These are phyloP conservation scores for Pemphredon lugubris DNA, from an alignment of 2,888 invertebrate species.

Conservation along the genomic window DNA sequence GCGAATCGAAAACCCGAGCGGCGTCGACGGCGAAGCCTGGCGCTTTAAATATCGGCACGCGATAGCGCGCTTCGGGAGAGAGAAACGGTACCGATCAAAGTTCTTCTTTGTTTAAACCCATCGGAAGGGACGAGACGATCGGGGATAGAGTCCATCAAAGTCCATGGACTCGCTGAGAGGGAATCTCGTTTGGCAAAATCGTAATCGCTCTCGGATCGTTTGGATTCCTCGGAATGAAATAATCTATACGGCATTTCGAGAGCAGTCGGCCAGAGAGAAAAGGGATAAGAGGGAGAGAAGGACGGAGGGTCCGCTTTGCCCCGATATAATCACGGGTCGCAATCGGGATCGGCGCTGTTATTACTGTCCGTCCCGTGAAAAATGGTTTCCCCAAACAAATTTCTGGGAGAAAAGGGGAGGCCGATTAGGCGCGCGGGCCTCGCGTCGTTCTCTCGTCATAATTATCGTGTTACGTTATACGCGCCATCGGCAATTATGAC, in stretches of 20 bases:
- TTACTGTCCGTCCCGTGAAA: slow-evolving; percentile 75
- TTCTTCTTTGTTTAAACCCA: too few species aligned
- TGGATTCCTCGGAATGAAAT: slow-evolving; percentile 58
- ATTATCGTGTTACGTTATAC: slow-evolving; percentile 74
- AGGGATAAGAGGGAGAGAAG: slow-evolving; percentile 4
- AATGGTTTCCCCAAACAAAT: slow-evolving; percentile 79
- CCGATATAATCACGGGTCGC: slow-evolving; percentile 64
- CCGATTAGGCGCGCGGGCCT: slow-evolving; percentile 70
- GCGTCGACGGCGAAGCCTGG: too few species aligned
- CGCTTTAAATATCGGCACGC: too few species aligned
- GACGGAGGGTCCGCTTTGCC: slow-evolving; percentile 22
- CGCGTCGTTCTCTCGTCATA: slow-evolving; percentile 69
- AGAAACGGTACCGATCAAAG: too few species aligned
- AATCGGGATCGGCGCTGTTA: slow-evolving; percentile 75
- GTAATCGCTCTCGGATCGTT: slow-evolving; percentile 14
- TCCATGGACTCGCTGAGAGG: too few species aligned
- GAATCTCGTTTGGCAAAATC: not conserved
- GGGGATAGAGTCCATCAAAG: too few species aligned
- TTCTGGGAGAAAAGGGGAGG: slow-evolving; percentile 68
- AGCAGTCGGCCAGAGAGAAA: not conserved
- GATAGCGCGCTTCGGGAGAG: too few species aligned
- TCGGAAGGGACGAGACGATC: too few species aligned
- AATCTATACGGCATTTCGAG: slow-evolving; percentile 40
- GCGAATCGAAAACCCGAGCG: too few species aligned
- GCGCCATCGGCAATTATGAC: slow-evolving; percentile 67